These are phyloP conservation scores for Habrosyne pyritoides DNA, from an alignment of 2,888 invertebrate species.

Conservation along the genomic window DNA sequence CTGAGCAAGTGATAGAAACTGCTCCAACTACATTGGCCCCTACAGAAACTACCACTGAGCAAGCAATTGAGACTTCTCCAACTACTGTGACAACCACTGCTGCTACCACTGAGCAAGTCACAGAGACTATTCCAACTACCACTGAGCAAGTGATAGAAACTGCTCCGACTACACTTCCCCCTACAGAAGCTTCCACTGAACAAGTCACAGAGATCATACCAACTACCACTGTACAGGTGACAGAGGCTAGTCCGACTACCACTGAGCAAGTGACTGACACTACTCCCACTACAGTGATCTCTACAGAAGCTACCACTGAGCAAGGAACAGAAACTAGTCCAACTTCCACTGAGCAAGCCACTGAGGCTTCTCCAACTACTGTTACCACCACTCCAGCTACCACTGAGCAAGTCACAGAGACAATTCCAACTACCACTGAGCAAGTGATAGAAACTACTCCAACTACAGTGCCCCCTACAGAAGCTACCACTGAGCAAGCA, in stretches of 20 bases:
- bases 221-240: neutral
- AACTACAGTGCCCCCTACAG: neutral
- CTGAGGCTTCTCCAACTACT: conserved; percentile 7
- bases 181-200: neutral
- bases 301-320: neutral
- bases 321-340: neutral
- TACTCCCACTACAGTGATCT: neutral
- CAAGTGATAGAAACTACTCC: neutral
- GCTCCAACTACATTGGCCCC: no score
- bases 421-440: conserved; percentile 13
- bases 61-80: neutral
- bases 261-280: conserved; percentile 7
- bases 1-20: neutral
- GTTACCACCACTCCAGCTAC: neutral
- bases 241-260: neutral
- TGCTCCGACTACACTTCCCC: neutral
- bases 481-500: neutral
- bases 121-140: neutral
- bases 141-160: conserved; percentile 7
- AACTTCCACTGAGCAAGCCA: neutral
- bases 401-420: neutral
- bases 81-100: neutral
- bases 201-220: neutral
- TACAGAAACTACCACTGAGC: conserved; percentile 6
- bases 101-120: neutral